Base-by-base conservation (phyloP, 2,797 vertebrate genomes). In the Syngnathus acus region DNA sequence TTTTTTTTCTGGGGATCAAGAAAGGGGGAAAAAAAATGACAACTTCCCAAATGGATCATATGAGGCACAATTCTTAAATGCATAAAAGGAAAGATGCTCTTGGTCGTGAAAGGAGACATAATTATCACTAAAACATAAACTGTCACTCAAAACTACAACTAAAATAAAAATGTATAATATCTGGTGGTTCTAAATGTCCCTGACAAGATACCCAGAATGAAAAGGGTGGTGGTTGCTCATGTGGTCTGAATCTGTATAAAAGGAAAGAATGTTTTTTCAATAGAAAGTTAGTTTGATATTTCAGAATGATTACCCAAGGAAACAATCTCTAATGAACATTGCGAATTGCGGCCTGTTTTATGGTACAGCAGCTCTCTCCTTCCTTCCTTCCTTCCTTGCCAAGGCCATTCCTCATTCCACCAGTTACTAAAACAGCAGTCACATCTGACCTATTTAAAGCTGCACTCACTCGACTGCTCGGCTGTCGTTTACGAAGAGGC, bases 1-100 rank as follows among this genome's bases (percentile, higher is more conserved):
- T 1, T 66, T 86, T 89, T 67, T 88, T 88, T 23, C 88, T 89
- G 78, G 1, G 0, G 48, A 55, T 32, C 1, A n/a, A 69, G 54
- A 47, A 59, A 6, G 67, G 45, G 45, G 4, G 32, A 5, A 53
- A 53, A 1, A 43, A 43, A n/a, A 43, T 14, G 3, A 23, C 4
- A 21, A 21, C 8, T 51, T 51, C 1, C 19, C 9, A 51, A 51
- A n/a, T 5, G n/a, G 50, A 9, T 21, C n/a, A 51, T 19, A 51
- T 21, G n/a, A 7, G 21, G 50, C 50, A 21, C 9, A 51, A 21
- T 21, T 51, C 0, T 3, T n/a, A 9, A 1, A 4, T 21, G 50
- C 19, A 7, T 6, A 1, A 50, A 50, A 19, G 32, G 32, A 32
- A 32, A 48, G 5, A 16, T 48, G 45, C 13, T 42, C 1, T 43